A percentile compares a stretch with the other conserved stretches of the same genome.
Evolutionary conservation across 2,113 vertebrate species (phyloP).

Genomic region (Hystrix cristata): DNA sequence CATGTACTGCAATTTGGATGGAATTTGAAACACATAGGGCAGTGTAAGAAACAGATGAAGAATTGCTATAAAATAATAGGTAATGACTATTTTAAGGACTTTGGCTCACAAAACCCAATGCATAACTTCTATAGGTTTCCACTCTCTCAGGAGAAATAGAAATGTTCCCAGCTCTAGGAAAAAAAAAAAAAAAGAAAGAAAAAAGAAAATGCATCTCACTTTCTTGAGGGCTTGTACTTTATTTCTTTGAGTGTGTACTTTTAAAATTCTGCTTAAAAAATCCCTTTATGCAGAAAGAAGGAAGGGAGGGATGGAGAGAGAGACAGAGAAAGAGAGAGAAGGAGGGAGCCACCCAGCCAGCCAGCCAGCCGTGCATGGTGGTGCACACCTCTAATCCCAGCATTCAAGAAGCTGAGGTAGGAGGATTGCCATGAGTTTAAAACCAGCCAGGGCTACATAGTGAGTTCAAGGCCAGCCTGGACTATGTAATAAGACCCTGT

Average conservation of each 20-base stretch:
- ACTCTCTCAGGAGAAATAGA: not conserved
- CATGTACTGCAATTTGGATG: not conserved
- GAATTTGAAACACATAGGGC: not conserved
- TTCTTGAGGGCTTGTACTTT: not conserved
- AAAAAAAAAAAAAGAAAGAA: too few relatives aligned
- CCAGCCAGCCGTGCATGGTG: too few relatives aligned
- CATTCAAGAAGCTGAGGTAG: not conserved
- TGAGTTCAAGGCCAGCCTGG: too few relatives aligned
- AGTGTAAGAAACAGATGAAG: not conserved
- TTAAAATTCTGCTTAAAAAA: too few relatives aligned
- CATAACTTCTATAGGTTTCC: not conserved
- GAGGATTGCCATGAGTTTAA: too few relatives aligned
- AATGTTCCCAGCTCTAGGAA: not conserved
- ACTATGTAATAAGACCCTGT: too few relatives aligned
- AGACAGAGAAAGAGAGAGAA: too few relatives aligned
- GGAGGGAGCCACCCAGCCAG: too few relatives aligned
- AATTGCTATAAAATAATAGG: conserved; percentile 34
- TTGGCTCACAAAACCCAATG: not conserved
- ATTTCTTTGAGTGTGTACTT: too few relatives aligned
- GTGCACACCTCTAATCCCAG: not conserved
- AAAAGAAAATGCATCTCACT: not conserved
- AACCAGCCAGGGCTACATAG: too few relatives aligned
- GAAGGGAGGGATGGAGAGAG: too few relatives aligned
- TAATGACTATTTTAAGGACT: not conserved
- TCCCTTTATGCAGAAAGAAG: too few relatives aligned